Percentiles rank a stretch among this genome's conserved stretches.
Conservation (phyloP, 2,113 vertebrate species). For the Chionis minor region DNA sequence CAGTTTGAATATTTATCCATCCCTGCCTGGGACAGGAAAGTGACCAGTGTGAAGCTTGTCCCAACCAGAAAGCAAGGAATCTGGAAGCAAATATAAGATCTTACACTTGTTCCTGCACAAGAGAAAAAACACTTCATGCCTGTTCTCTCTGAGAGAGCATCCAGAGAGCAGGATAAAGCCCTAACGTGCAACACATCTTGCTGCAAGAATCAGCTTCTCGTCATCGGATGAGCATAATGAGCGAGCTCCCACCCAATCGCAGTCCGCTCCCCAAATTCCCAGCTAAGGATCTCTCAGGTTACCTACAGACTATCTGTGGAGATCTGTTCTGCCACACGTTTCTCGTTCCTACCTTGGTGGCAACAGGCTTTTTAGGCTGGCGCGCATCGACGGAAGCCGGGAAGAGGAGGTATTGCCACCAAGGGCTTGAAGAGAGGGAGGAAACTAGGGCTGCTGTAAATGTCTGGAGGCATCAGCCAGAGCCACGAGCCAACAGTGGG, state of each 20-base stretch:
- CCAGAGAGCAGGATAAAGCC: not conserved
- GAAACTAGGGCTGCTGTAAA: not conserved
- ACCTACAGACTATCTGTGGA: not conserved
- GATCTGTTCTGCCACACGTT: not conserved
- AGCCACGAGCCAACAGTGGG: not conserved
- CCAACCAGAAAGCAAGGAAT: not conserved
- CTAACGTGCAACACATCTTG: not conserved
- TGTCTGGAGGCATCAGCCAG: not conserved
- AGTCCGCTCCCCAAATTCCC: rapidly evolving
- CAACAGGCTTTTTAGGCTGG: not conserved
- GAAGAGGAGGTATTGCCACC: not conserved
- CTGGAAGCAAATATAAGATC: not conserved
- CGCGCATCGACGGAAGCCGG: rapidly evolving
- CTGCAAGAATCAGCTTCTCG: not conserved
- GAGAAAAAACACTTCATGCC: not conserved
- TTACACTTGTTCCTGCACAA: not conserved
- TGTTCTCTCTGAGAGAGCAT: not conserved
- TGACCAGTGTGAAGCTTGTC: not conserved
- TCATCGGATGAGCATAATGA: rapidly evolving
- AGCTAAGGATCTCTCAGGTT: not conserved
- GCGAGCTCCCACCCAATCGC: rapidly evolving
- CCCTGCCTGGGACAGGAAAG: not conserved
- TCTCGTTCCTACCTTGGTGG: not conserved
- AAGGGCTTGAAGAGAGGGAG: not conserved
- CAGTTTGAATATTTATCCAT: not conserved